Conservation (phyloP, 2,888 invertebrate genomes). For the Tenthredo amoena region DNA sequence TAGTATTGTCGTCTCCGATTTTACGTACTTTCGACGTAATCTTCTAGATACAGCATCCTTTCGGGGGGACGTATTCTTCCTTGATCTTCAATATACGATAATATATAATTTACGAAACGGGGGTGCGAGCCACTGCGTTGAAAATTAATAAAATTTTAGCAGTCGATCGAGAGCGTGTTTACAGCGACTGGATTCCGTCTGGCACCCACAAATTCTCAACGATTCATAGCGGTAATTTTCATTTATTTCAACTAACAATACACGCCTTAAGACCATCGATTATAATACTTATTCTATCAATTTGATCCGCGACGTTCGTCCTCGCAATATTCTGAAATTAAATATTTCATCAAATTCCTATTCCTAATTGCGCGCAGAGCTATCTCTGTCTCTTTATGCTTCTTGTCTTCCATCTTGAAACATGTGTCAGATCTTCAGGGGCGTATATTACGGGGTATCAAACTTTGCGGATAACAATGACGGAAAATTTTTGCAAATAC, state of each 20-base stretch:
- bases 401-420: slow-evolving; percentile 40
- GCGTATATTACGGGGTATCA: neutral
- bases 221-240: slow-evolving; percentile 37
- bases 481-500: neutral
- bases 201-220: slow-evolving; percentile 62
- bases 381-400: slow-evolving; percentile 3
- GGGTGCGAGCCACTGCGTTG: slow-evolving; percentile 61
- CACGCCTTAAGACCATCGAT: neutral
- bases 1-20: slow-evolving; percentile 55
- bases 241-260: neutral
- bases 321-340: slow-evolving; percentile 42
- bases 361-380: slow-evolving; percentile 10
- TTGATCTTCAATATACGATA: slow-evolving; percentile 61
- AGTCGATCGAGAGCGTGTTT: slow-evolving; percentile 71
- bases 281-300: neutral
- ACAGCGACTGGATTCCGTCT: slow-evolving; percentile 68
- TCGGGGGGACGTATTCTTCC: slow-evolving; percentile 62
- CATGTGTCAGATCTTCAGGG: slow-evolving; percentile 32
- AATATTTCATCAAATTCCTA: neutral
- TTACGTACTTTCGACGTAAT: slow-evolving; percentile 97
- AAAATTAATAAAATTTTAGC: slow-evolving; percentile 65
- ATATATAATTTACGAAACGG: slow-evolving; percentile 65
- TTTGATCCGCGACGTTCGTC: neutral
- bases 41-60: slow-evolving; percentile 97
- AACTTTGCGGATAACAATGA: neutral